Conservation (phyloP, 92 coral and sea anemone species). For the Paragorgia papillata region DNA sequence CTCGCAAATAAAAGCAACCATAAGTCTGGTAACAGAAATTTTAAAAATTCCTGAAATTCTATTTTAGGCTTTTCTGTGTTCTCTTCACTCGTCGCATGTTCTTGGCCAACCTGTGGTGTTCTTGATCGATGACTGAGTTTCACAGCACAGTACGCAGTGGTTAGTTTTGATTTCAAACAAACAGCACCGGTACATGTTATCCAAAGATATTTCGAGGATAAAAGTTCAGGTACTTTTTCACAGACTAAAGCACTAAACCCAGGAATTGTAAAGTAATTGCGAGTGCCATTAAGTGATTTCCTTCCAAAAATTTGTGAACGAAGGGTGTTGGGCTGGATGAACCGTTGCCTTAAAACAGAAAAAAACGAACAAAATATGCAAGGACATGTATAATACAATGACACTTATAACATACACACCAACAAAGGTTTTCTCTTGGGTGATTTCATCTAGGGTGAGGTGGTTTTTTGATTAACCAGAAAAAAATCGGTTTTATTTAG, state of each 20-base stretch:
- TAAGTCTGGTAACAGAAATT: constrained; percentile 83
- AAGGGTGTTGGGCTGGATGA: neutral
- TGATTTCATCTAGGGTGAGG: no score
- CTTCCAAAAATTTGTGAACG: neutral
- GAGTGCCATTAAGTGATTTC: neutral
- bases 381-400: no score
- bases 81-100: constrained; percentile 21
- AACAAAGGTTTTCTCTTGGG: no score
- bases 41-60: constrained; percentile 74
- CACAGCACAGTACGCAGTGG: constrained; percentile 82
- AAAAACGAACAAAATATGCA: no score
- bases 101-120: constrained; percentile 39
- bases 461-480: no score
- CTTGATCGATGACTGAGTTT: constrained; percentile 83
- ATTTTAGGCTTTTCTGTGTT: constrained; percentile 60
- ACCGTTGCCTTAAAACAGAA: neutral
- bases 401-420: no score
- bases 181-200: constrained; percentile 51
- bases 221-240: constrained; percentile 3
- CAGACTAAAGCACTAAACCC: constrained; percentile 6
- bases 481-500: no score
- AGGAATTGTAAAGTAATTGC: neutral
- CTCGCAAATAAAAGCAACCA: constrained; percentile 87
- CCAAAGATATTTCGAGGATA: constrained; percentile 51
- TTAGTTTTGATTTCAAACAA: constrained; percentile 47